A percentile compares a stretch with the other conserved stretches of the same genome.
These are phyloP conservation scores for Cantharis nigra DNA, from an alignment of 2,888 invertebrate genomes.

Conservation along the genomic window DNA sequence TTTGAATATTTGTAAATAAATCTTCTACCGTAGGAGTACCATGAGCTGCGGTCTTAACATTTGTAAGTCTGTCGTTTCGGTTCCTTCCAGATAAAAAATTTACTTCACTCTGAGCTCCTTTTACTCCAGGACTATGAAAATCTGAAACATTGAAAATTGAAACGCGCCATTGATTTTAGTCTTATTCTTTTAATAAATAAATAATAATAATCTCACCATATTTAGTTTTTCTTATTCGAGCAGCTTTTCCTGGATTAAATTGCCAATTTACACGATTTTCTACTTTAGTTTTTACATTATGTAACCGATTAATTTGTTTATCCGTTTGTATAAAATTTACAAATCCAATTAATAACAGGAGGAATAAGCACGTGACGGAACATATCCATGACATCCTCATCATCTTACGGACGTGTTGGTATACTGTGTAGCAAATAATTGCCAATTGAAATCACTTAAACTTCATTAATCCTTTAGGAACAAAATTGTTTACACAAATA, in stretches of 20 bases:
- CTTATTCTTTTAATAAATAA: background rate
- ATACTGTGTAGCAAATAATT: background rate
- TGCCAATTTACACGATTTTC: background rate
- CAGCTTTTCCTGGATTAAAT: background rate
- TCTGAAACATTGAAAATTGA: background rate
- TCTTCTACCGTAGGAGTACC: background rate
- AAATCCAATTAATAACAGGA: background rate
- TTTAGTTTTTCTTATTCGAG: background rate
- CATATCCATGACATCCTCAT: background rate
- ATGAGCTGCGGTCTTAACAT: background rate
- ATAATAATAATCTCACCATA: background rate
- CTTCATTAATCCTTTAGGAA: background rate
- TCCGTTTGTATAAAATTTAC: background rate
- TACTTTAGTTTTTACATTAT: background rate
- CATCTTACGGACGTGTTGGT: background rate
- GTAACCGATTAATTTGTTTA: background rate
- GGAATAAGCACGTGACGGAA: background rate
- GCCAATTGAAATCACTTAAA: background rate
- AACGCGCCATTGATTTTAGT: no score
- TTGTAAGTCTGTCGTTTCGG: background rate
- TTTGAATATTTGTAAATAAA: background rate
- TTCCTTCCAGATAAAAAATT: background rate
- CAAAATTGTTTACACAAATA: background rate
- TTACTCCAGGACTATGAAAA: constrained; percentile 3
- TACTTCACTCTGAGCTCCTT: background rate